Evolutionary conservation across 2,797 vertebrate species (phyloP), one percentile per base, ranked within the genome.

Genomic region (Furcifer pardalis): DNA sequence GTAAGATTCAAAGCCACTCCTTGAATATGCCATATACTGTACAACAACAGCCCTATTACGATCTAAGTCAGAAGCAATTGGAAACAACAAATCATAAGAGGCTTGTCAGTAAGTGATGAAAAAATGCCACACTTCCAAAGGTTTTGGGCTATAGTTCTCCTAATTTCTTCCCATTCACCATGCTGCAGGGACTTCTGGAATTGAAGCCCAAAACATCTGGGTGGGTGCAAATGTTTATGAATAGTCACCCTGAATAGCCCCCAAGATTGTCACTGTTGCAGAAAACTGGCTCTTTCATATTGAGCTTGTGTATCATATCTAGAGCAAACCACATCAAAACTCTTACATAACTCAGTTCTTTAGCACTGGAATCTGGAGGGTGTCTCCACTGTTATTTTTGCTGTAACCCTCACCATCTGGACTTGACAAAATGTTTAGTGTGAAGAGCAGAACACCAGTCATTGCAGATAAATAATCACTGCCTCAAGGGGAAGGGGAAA

Each of bases 401-500:
- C 40, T n/a, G 23, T 65, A 71, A 52, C 74, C 52, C 15, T 81
- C 71, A 73, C 76, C 52, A 32, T 74, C 82, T 66, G 62, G 37
- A 3, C 35, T 74, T 79, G 81, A 75, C 74, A 73, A 63, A 72
- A 84, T 71, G 13, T 77, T 77, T 52, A 82, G 59, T 8, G 13
- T 7, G 44, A 52, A n/a, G n/a, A 35, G 2, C 52, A 27, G 77
- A 63, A 30, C 71, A 72, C 42, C 77, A 81, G 78, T 68, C 69
- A 49, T 21, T 10, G 25, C 69, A 87, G 81, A 68, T 68, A 69
- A 78, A 72, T 84, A 69, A 84, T 84, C 82, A 84, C 23, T n/a
- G n/a, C n/a, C n/a, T n/a, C n/a, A n/a, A n/a, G n/a, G n/a, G n/a
- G n/a, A n/a, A n/a, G n/a, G n/a, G 68, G 37, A 59, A 37, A 68